Percentiles rank a stretch among this genome's conserved stretches.
phyloP scores from a whole-genome alignment of 2,113 vertebrate species.

The Oncorhynchus gorbuscha region DNA sequence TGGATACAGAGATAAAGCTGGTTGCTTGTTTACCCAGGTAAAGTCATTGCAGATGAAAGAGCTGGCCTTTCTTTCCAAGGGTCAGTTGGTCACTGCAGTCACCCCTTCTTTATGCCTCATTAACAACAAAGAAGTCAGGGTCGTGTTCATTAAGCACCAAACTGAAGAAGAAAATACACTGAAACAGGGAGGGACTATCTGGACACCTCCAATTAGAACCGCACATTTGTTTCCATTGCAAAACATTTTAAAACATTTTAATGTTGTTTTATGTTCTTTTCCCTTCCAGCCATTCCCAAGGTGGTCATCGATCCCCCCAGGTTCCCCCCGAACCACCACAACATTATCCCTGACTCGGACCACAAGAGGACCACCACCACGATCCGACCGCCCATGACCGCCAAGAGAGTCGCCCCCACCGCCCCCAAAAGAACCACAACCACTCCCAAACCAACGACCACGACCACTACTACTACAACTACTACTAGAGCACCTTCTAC shows the following conservation, averaged over 20 bases:
- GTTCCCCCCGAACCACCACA: slow-evolving; percentile 69
- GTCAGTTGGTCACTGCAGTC: slow-evolving; percentile 39
- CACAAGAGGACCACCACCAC: slow-evolving; percentile 70
- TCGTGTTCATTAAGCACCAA: too few relatives aligned
- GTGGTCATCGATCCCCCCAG: slow-evolving; percentile 78
- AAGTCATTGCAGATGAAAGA: slow-evolving; percentile 13
- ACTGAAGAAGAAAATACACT: too few relatives aligned
- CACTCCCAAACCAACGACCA: slow-evolving; percentile 48
- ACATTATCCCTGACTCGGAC: slow-evolving; percentile 76
- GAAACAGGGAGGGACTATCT: too few relatives aligned
- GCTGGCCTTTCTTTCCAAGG: slow-evolving; percentile 25
- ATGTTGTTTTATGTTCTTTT: not conserved
- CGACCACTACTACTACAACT: slow-evolving; percentile 1
- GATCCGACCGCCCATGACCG: slow-evolving; percentile 60
- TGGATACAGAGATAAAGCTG: not conserved
- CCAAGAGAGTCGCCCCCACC: slow-evolving; percentile 47
- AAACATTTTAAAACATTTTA: too few relatives aligned
- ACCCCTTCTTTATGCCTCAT: slow-evolving; percentile 44
- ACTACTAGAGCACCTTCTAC: not conserved
- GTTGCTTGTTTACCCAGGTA: not conserved
- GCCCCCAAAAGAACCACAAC: slow-evolving; percentile 46
- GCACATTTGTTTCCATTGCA: too few relatives aligned
- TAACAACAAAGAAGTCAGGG: slow-evolving; percentile 38
- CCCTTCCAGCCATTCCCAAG: slow-evolving; percentile 76
- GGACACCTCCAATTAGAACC: too few relatives aligned